These are phyloP conservation scores for Leucophora obtusa DNA, from an alignment of 2,888 invertebrate species.

Conservation along the genomic window DNA sequence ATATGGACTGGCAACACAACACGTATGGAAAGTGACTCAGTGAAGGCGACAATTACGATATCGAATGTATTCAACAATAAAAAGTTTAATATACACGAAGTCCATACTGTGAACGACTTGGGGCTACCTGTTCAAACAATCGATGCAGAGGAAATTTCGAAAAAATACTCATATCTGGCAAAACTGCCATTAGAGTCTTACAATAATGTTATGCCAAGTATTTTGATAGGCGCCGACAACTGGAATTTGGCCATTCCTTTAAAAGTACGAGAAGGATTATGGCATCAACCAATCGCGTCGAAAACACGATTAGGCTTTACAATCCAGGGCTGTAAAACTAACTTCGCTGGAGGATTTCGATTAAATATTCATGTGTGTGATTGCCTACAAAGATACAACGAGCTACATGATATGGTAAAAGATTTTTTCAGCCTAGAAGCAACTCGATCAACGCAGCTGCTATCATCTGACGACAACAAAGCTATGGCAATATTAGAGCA, in stretches of 20 bases:
- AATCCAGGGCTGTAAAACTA: slow-evolving; percentile 3
- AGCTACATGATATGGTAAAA: slow-evolving; percentile 28
- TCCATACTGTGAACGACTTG: slow-evolving; percentile 24
- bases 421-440: slow-evolving; percentile 25
- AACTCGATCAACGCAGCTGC: background rate
- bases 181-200: slow-evolving; percentile 32
- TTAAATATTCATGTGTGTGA: slow-evolving; percentile 30
- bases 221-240: slow-evolving; percentile 50
- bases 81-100: too few relatives aligned
- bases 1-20: too few relatives aligned
- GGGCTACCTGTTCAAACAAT: slow-evolving; percentile 21
- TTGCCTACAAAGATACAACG: too few relatives aligned
- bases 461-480: slow-evolving; percentile 32
- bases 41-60: too few relatives aligned
- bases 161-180: slow-evolving; percentile 35
- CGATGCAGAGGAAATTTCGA: slow-evolving; percentile 17
- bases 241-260: slow-evolving; percentile 31
- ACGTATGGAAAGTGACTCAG: too few relatives aligned
- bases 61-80: too few relatives aligned
- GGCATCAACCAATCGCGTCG: slow-evolving; percentile 28
- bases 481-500: slow-evolving; percentile 16
- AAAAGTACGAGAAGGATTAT: slow-evolving; percentile 33
- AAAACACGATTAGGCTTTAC: slow-evolving; percentile 43
- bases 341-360: background rate
- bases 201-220: slow-evolving; percentile 17